Evolutionary conservation across 2,888 invertebrate species (phyloP).

Genomic region (Sisyra terminalis): DNA sequence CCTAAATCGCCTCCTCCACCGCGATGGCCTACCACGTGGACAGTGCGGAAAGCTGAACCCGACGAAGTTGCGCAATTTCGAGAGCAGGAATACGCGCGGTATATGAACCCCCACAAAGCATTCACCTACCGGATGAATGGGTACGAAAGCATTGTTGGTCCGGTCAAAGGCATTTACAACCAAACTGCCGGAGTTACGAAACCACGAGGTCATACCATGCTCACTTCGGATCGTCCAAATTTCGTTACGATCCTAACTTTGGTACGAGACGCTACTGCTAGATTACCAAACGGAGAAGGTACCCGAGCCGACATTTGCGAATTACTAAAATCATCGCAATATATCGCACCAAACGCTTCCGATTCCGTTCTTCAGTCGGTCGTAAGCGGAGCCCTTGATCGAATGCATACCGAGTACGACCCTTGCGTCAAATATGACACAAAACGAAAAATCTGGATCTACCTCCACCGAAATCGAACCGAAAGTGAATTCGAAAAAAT

Average conservation of each 20-base stretch:
- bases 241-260: conserved; percentile 81
- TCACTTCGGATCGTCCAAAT: conserved; percentile 69
- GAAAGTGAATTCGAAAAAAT: conserved; percentile 45
- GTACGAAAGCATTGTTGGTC: conserved; percentile 69
- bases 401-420: conserved; percentile 79
- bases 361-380: conserved; percentile 63
- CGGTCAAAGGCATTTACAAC: conserved; percentile 63
- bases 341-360: conserved; percentile 32
- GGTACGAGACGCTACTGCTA: conserved; percentile 85
- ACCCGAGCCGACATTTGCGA: conserved; percentile 84
- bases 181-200: conserved; percentile 38
- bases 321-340: conserved; percentile 51
- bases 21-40: conserved; percentile 65
- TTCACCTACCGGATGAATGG: conserved; percentile 83
- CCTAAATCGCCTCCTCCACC: conserved; percentile 34
- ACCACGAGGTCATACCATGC: conserved; percentile 69
- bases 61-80: conserved; percentile 65
- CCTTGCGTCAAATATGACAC: conserved; percentile 90
- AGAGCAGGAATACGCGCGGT: conserved; percentile 65
- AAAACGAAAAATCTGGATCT: conserved; percentile 88
- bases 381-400: conserved; percentile 78
- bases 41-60: conserved; percentile 58
- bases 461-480: conserved; percentile 60
- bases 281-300: conserved; percentile 89
- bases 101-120: conserved; percentile 77